Base-by-base conservation (phyloP, 2,888 invertebrate genomes). In the Amblyjoppa fuscipennis region DNA sequence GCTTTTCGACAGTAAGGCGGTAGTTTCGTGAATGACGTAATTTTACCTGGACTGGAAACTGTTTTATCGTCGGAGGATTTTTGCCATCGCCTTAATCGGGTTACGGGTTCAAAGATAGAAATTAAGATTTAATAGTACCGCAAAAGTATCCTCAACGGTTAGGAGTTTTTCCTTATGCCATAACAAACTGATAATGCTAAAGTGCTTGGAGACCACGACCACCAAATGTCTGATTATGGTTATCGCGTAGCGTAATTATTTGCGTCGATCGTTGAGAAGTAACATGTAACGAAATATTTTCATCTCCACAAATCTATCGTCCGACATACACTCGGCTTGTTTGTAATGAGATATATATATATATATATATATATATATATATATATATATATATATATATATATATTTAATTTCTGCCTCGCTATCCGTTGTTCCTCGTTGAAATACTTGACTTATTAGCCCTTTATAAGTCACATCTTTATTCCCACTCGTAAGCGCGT, bases 341-440 rank as follows among this genome's bases (percentile, higher is more conserved):
- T 41, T 38, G 49, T 16, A 53, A 51, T 34, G 34, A 38, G 6
- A 64, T 64, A 64, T n/a, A 64, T 34, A 61, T 34, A 34, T 6
- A 41, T 41, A 41, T 20, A 53, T 53, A 53, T 20, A 56, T 20
- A 53, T 20, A 56, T 20, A 64, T 64, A 64, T n/a, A 64, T 34
- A 61, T 34, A 34, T 7, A 41, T 41, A 41, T 20, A 53, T 53
- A 53, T 20, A 56, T 20, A 20, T 25, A 20, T 53, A 20, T n/a
- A 53, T 7, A 9, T 56, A 56, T 11, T n/a, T 45, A 66, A 51
- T 34, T 51, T 74, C 28, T 9, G 61, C 59, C 59, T 45, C 74
- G 7, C 16, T 9, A 25, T 5, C 28, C 45, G 45, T 25, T 13
- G 51, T 76, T 51, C 51, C 51, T 76, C 16, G 34, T 49, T 61